Evolutionary conservation across 2,888 invertebrate species (phyloP).

Genomic region (Crepidodera aurea): DNA sequence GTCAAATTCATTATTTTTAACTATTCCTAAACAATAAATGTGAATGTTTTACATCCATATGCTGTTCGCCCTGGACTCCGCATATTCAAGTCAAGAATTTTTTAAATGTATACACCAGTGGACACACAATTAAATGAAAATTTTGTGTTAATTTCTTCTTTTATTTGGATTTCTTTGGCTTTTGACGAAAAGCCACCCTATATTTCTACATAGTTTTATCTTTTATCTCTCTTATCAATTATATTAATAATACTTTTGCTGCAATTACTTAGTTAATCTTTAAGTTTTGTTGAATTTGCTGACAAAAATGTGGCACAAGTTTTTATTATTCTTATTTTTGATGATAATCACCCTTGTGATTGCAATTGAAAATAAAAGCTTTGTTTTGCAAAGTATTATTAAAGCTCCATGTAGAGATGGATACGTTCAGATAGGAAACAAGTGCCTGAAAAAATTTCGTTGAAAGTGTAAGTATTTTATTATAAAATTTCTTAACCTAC

Average conservation of each 20-base stretch:
- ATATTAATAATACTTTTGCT: background rate
- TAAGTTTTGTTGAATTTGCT: background rate
- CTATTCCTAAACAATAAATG: too few relatives aligned
- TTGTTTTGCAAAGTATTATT: slow-evolving; percentile 13
- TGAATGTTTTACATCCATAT: too few relatives aligned
- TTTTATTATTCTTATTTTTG: background rate
- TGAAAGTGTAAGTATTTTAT: background rate
- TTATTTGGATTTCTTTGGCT: too few relatives aligned
- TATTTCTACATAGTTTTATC: background rate
- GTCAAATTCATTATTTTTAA: too few relatives aligned
- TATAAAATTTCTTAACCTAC: too few relatives aligned
- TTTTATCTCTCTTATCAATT: background rate
- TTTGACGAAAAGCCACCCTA: background rate
- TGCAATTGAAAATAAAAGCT: background rate
- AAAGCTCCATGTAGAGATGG: slow-evolving; percentile 15
- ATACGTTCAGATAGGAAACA: background rate
- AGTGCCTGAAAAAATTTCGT: slow-evolving; percentile 5
- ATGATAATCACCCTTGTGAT: background rate
- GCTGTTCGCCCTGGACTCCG: too few relatives aligned
- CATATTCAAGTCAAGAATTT: too few relatives aligned
- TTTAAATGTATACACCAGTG: too few relatives aligned
- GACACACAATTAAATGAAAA: too few relatives aligned
- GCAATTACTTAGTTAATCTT: background rate
- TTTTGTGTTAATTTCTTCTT: too few relatives aligned
- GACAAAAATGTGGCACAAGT: background rate